These are phyloP conservation scores for Tachyglossus aculeatus DNA, from an alignment of 2,797 vertebrate species.

Conservation along the genomic window DNA sequence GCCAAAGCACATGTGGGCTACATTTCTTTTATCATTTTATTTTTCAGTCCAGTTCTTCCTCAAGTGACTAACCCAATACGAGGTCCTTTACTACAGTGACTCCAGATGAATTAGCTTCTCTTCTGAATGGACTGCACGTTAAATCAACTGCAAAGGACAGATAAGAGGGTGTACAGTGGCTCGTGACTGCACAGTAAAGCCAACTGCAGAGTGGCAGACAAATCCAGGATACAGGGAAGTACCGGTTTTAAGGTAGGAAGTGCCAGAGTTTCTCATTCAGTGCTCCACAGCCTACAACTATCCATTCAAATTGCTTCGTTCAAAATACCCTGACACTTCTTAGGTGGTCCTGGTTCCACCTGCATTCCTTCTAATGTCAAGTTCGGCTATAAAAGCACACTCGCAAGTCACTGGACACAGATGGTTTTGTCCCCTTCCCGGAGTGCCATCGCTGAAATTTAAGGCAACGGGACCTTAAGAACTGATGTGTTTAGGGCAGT, in stretches of 20 bases:
- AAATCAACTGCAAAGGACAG: neutral
- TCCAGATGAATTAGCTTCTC: neutral
- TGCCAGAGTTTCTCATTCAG: neutral
- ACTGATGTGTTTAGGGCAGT: too few species aligned
- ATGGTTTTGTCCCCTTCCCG: too few species aligned
- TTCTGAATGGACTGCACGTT: neutral
- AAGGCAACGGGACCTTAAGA: too few species aligned
- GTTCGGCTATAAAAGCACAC: too few species aligned
- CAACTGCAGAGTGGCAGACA: neutral
- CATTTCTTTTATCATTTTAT: neutral
- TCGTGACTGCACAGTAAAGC: neutral
- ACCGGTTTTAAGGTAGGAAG: neutral
- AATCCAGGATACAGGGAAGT: neutral
- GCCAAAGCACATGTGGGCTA: too few species aligned
- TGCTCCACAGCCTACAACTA: too few species aligned
- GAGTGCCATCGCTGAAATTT: too few species aligned
- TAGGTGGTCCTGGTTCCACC: too few species aligned
- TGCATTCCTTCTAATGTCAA: too few species aligned
- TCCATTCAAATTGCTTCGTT: too few species aligned
- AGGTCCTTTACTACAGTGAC: slow-evolving; percentile 7
- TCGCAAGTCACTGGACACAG: too few species aligned
- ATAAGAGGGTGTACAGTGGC: neutral
- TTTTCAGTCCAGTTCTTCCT: neutral
- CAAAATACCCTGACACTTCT: too few species aligned
- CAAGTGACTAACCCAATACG: neutral